Conservation (phyloP, 2,888 invertebrate genomes). For the Prosapia bicincta region DNA sequence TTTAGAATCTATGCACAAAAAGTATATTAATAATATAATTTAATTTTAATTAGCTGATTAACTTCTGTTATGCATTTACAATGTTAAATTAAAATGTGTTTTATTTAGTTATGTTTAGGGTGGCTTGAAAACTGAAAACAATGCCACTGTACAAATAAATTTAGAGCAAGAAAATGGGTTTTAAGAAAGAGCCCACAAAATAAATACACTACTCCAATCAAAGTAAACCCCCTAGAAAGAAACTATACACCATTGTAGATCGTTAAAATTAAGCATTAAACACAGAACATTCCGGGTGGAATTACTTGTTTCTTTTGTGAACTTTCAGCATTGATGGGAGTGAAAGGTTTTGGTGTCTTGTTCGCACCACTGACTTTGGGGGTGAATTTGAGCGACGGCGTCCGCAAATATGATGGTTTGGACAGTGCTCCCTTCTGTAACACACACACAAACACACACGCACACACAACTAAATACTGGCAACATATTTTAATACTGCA, state of each 20-base stretch:
- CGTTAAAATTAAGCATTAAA: constrained; percentile 5
- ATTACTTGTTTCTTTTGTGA: constrained; percentile 15
- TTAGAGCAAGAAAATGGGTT: neutral
- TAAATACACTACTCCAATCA: neutral
- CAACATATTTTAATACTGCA: constrained; percentile 5
- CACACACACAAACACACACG: constrained; percentile 18
- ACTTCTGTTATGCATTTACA: neutral
- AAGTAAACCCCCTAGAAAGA: neutral
- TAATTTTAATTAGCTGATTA: neutral
- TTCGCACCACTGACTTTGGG: neutral
- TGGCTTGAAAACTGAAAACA: neutral
- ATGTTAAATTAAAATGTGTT: neutral
- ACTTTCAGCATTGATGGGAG: constrained; percentile 10
- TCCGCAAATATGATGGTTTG: constrained; percentile 1
- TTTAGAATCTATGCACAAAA: neutral
- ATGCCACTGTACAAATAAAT: neutral
- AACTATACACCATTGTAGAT: neutral
- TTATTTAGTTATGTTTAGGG: neutral
- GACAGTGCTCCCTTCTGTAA: constrained; percentile 9
- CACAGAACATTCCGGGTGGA: neutral
- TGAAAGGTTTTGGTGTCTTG: neutral
- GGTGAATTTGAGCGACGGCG: constrained; percentile 8
- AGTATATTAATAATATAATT: neutral
- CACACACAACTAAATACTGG: constrained; percentile 13
- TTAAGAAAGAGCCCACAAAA: neutral